Conservation (phyloP, 2,113 vertebrate genomes). For the Brachypodius melanocephalos region DNA sequence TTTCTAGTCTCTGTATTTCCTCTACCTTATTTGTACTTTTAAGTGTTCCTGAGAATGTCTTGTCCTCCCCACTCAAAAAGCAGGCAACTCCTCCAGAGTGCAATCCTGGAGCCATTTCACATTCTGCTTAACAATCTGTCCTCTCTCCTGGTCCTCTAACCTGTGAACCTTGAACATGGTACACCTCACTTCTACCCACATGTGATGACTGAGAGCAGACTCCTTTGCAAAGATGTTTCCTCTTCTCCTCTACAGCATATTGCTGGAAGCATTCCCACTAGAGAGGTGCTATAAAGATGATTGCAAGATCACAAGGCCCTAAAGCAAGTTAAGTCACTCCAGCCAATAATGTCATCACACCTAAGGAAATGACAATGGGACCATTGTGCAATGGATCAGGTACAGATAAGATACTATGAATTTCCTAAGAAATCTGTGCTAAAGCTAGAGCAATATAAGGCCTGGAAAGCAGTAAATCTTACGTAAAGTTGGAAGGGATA, state of each 20-base stretch:
- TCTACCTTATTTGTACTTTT: neutral
- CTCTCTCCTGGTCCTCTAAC: neutral
- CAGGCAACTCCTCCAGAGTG: neutral
- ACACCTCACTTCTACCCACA: neutral
- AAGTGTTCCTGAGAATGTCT: neutral
- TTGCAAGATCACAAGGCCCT: neutral
- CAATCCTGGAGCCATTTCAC: neutral
- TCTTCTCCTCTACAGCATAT: neutral
- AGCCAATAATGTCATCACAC: neutral
- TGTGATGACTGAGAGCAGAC: neutral
- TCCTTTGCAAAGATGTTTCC: neutral
- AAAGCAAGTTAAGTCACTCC: neutral
- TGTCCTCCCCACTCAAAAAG: neutral
- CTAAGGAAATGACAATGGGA: neutral
- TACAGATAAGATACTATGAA: constrained; percentile 5
- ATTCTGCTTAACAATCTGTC: neutral
- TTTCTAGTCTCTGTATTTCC: neutral
- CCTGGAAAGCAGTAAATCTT: neutral
- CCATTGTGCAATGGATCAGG: neutral
- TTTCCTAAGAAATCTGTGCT: neutral
- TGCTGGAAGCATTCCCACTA: constrained; percentile 17
- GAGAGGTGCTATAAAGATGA: neutral
- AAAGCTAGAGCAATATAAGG: neutral
- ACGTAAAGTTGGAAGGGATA: neutral
- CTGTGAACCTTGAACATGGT: neutral